Base-by-base conservation (phyloP, 35 echinoderm and acorn worm genomes). In the Apostichopus parvimensis region DNA sequence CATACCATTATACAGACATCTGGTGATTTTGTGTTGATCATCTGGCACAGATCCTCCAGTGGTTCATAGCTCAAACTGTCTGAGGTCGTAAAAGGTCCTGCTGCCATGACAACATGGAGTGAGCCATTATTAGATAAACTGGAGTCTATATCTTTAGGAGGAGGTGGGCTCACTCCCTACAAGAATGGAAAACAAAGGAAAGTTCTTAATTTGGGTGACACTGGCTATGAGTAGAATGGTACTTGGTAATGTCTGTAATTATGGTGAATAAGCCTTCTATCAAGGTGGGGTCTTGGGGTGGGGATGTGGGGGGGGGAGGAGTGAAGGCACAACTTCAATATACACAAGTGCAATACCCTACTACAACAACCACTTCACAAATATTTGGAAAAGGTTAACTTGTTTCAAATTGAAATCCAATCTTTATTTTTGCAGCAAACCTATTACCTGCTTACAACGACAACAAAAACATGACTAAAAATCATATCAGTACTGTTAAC, bases 1-100 rank as follows among this genome's bases (percentile, higher is more conserved):
- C 94, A 94, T 90, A 98, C 96, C 59, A 98, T 57, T 53, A 98
- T 92, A 77, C 96, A 98, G 61, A 95, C 96, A 94, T 98, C 96
- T 13, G 96, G 96, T 13, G 22, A 94, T 15, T 95, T 93, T 45
- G 95, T 61, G 45, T 94, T 56, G 24, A 98, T 88, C 1, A 98
- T 91, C 56, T 65, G 77, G 17, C 95, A 73, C 21, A 98, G 92
- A 62, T 98, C 96, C 6, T 90, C 56, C 4, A 98, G 66, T 6
- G 96, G 94, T 62, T 94, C 96, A 83, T 89, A 92, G 60, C 90
- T 95, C 13, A 95, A 68, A 79, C 79, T 94, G 66, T 98, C 94
- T 8, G 92, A 90, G 8, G 94, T 92, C 1, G 87, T 94, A 60
- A 66, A 95, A 20, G 96, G 94, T 14, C 96, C 94, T 18, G 92